Base-by-base conservation (phyloP, 2,113 vertebrate genomes). In the Perca fluviatilis region DNA sequence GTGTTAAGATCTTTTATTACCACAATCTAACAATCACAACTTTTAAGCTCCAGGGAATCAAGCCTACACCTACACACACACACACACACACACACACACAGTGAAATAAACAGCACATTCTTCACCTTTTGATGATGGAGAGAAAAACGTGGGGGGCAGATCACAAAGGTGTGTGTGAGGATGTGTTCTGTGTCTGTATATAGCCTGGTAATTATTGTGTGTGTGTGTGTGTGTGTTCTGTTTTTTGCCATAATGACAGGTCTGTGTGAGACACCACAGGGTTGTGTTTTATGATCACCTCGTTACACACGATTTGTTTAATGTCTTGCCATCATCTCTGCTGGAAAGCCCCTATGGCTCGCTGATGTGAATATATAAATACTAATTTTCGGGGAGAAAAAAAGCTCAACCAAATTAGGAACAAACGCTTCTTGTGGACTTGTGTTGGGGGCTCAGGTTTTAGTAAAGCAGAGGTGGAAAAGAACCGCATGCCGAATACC, bases 291-390 rank as follows among this genome's bases (percentile, higher is more conserved):
- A 94, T 87, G 90, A 95, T 94, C 91, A 90, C 85, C 90, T 94
- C 79, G 76, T 93, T 95, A 93, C 77, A 87, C 64, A 88, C 80
- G 56, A 94, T 91, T 90, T 89, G 89, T 95, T 95, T 96, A 94
- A 95, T 95, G 94, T 94, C 91, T 93, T 94, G 93, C 95, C 94
- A 95, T 95, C 90, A 85, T 93, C 95, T 92, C 95, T 90, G 94
- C 93, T 92, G 94, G 94, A 95, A 94, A 94, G 87, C 89, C 93
- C 91, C 92, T 85, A 89, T 91, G 92, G 92, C 91, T 90, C 56
- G 18, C 88, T 88, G 75, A 92, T 87, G 91, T 91, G 91, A 94
- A 95, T 92, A 89, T 91, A 94, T 89, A 94, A 93, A 92, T 92
- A 92, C 90, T 89, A 36, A 89, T 90, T 92, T 91, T 90, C 33